Evolutionary conservation across 1,140 invertebrate genomes (phyloP).

Genomic region (Anastatus disparis): DNA sequence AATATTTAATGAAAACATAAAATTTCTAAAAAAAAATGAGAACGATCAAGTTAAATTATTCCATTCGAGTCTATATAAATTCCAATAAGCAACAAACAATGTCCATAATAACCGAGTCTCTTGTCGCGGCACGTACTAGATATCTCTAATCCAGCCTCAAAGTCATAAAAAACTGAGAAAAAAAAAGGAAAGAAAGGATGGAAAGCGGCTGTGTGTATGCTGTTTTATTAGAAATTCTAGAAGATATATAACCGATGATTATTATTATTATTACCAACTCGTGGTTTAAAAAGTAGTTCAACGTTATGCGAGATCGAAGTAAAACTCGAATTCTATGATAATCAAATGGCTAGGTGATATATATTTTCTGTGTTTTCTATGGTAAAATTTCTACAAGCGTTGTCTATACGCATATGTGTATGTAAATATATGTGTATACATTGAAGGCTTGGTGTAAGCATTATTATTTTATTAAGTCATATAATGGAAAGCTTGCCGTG

Average conservation of each 20-base stretch:
- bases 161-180: neutral
- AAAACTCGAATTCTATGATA: conserved; percentile 65
- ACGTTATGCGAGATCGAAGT: conserved; percentile 55
- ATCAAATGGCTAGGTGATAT: conserved; percentile 62
- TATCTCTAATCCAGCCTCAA: conserved; percentile 23
- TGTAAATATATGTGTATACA: no score
- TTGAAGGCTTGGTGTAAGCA: conserved; percentile 41
- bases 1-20: no score
- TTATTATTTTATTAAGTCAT: conserved; percentile 65
- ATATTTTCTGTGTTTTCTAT: no score
- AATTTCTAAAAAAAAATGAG: no score
- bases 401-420: no score
- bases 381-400: no score
- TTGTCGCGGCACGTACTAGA: neutral
- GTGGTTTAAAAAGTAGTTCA: no score
- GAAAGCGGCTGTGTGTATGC: no score
- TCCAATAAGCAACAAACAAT: neutral
- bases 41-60: no score
- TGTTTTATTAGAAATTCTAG: conserved; percentile 16
- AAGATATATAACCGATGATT: no score
- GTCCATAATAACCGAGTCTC: neutral
- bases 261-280: no score
- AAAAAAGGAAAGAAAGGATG: neutral
- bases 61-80: conserved; percentile 18
- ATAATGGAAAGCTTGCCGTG: no score